These are phyloP conservation scores for Bombus turneri DNA, from an alignment of 1,140 invertebrate species.

Conservation along the genomic window DNA sequence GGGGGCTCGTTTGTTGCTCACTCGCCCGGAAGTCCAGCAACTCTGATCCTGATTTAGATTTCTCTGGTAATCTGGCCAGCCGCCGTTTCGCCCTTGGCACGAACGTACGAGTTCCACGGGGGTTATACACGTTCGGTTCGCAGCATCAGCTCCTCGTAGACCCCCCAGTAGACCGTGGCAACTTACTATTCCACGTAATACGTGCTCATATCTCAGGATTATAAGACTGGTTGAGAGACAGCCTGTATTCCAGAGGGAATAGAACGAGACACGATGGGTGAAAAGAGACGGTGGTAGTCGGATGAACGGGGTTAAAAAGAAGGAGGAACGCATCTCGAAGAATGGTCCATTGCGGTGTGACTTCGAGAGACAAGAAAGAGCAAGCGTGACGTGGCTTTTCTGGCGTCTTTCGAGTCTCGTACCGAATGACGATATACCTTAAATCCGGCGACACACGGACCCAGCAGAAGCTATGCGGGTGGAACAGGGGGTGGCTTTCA, in stretches of 20 bases:
- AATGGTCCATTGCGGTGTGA: constrained; percentile 56
- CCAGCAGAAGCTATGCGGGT: constrained; percentile 28
- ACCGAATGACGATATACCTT: constrained; percentile 64
- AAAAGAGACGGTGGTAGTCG: not conserved
- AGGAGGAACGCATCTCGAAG: constrained; percentile 39
- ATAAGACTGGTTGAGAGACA: constrained; percentile 69
- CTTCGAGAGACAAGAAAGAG: constrained; percentile 47
- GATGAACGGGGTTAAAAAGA: not conserved
- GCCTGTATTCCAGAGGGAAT: constrained; percentile 34
- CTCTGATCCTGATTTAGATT: constrained; percentile 70
- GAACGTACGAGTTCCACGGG: constrained; percentile 68
- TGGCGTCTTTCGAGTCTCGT: constrained; percentile 46
- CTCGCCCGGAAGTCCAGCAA: constrained; percentile 53
- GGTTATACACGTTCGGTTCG: constrained; percentile 69
- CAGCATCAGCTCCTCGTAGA: constrained; percentile 62
- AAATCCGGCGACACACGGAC: constrained; percentile 60
- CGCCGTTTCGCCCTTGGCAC: constrained; percentile 40
- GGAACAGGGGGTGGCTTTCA: constrained; percentile 49
- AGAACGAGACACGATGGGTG: constrained; percentile 1
- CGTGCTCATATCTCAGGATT: constrained; percentile 82
- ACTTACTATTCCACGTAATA: constrained; percentile 78
- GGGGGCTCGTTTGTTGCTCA: constrained; percentile 43
- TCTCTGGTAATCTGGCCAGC: constrained; percentile 60
- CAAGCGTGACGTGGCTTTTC: constrained; percentile 55
- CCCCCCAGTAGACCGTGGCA: constrained; percentile 65